A percentile compares a stretch with the other conserved stretches of the same genome.
phyloP scores from a whole-genome alignment of 2,888 invertebrate species.

The Glyphotaelius pellucidus region DNA sequence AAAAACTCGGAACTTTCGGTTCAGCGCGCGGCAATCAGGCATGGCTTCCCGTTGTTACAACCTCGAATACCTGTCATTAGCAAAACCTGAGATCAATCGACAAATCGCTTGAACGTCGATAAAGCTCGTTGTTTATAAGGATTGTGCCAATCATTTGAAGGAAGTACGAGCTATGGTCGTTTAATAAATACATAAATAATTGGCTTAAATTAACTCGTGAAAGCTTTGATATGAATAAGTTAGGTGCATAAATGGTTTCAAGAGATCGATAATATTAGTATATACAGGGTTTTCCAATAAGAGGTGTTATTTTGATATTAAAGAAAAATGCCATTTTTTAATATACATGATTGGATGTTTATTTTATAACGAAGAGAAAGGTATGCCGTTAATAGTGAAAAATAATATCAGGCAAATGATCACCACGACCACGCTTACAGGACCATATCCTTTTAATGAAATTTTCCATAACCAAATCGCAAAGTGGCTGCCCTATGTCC shows the following conservation, averaged over 20 bases:
- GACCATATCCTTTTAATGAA: no score
- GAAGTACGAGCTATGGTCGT: background rate
- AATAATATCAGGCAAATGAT: no score
- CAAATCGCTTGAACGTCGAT: background rate
- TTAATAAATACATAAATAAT: background rate
- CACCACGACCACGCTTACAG: no score
- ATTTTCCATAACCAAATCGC: no score
- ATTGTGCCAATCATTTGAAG: background rate
- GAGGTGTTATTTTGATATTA: no score
- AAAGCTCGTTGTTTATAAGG: background rate
- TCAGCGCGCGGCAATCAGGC: constrained; percentile 21
- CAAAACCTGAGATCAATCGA: background rate
- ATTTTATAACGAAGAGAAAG: no score
- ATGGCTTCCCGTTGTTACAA: background rate
- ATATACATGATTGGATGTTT: no score
- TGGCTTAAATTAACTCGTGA: background rate
- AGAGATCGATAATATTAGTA: background rate
- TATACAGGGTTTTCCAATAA: no score
- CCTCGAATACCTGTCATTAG: constrained; percentile 21
- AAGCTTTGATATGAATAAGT: no score
- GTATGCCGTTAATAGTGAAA: no score
- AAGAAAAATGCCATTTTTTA: no score
- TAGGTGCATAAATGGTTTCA: background rate
- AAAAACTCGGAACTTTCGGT: constrained; percentile 36
- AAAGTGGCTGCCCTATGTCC: no score